Evolutionary conservation across 2,113 vertebrate species (phyloP).

Genomic region (Pygoscelis adeliae): DNA sequence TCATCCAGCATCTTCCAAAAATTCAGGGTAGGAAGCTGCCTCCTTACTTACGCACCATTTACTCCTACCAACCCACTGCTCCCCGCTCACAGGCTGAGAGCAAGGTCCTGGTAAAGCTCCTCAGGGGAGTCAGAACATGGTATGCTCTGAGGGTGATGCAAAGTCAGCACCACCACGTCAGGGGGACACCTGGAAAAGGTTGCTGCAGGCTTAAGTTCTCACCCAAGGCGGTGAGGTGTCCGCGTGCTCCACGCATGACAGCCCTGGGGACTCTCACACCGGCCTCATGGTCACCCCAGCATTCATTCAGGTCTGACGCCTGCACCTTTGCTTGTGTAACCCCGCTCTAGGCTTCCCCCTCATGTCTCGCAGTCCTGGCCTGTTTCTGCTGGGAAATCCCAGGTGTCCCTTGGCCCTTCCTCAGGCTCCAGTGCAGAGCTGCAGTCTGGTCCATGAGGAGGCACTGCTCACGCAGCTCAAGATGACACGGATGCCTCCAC

Average conservation of each 20-base stretch:
- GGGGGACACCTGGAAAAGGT: background rate
- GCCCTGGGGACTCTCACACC: background rate
- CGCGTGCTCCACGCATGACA: accelerated
- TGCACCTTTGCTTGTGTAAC: background rate
- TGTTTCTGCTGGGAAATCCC: background rate
- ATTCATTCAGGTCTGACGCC: background rate
- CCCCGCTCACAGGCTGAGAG: background rate
- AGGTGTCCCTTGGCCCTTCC: background rate
- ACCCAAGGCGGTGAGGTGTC: background rate
- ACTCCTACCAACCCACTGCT: background rate
- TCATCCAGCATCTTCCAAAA: background rate
- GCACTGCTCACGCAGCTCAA: background rate
- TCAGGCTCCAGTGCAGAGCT: background rate
- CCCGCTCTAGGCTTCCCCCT: background rate
- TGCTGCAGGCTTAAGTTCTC: background rate
- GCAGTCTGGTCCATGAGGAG: background rate
- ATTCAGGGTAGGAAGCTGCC: background rate
- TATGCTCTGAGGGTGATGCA: no score
- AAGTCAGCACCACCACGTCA: background rate
- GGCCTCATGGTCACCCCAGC: accelerated
- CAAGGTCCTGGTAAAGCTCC: background rate
- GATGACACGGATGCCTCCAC: accelerated
- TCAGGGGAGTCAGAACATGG: background rate
- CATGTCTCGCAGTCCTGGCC: background rate
- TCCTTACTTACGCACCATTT: background rate